These are phyloP conservation scores for Cosmia pyralina DNA, from an alignment of 2,888 invertebrate species.

Conservation along the genomic window DNA sequence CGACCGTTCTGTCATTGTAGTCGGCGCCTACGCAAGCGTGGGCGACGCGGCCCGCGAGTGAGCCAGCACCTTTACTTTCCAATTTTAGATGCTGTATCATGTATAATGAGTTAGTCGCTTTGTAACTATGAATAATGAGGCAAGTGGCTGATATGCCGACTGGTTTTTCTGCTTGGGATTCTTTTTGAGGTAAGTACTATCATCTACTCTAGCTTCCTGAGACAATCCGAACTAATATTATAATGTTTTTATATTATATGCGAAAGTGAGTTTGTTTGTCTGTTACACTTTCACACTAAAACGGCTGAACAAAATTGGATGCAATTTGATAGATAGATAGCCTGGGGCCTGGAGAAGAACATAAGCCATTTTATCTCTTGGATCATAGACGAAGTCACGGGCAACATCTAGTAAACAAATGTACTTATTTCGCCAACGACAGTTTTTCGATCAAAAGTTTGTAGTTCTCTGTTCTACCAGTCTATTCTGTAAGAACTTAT, in stretches of 20 bases:
- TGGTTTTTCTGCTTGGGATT: background rate
- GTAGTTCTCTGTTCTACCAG: background rate
- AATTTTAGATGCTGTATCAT: slow-evolving; percentile 75
- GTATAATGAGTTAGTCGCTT: slow-evolving; percentile 54
- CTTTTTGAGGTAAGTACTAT: background rate
- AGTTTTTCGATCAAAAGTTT: background rate
- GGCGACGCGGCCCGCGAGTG: slow-evolving; percentile 52
- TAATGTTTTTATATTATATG: too few species aligned
- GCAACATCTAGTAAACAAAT: background rate
- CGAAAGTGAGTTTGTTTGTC: too few species aligned
- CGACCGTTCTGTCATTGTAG: slow-evolving; percentile 68
- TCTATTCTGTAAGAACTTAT: too few species aligned
- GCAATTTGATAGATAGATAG: too few species aligned
- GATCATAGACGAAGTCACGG: too few species aligned
- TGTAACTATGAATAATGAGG: slow-evolving; percentile 55
- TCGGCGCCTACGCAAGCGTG: slow-evolving; percentile 77
- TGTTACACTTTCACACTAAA: too few species aligned
- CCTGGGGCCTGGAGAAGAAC: too few species aligned
- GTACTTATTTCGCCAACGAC: background rate
- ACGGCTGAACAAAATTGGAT: too few species aligned
- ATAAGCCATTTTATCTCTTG: too few species aligned
- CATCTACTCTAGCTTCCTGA: too few species aligned
- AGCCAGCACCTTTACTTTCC: slow-evolving; percentile 78
- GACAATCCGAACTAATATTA: too few species aligned
- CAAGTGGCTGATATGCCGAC: slow-evolving; percentile 17